Conservation (phyloP, 2,797 vertebrate species). For the Centropyge bicolor region DNA sequence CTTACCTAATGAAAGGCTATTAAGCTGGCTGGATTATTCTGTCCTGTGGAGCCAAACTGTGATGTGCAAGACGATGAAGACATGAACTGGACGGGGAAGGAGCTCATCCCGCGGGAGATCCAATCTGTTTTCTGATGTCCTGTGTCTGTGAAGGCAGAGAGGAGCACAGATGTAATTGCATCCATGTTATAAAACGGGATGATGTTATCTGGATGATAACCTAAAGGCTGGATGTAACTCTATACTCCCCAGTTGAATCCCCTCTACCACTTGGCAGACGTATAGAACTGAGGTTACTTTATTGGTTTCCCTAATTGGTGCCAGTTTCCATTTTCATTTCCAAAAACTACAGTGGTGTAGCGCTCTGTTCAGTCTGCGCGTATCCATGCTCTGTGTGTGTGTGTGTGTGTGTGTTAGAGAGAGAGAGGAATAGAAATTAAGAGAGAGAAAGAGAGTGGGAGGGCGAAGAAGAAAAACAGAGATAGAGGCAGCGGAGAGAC, state of each 20-base stretch:
- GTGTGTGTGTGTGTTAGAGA: constrained; percentile 9
- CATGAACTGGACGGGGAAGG: constrained; percentile 7
- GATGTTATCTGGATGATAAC: constrained; percentile 81
- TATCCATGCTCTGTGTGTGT: constrained; percentile 36
- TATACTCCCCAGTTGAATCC: constrained; percentile 68
- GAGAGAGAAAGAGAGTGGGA: background rate
- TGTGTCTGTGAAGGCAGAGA: constrained; percentile 21
- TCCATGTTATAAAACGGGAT: constrained; percentile 43
- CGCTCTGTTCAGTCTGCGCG: constrained; percentile 58
- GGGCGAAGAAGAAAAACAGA: constrained; percentile 31
- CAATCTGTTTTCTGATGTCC: constrained; percentile 30
- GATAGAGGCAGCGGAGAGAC: constrained; percentile 48
- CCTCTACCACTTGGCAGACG: constrained; percentile 77
- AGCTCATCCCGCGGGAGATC: constrained; percentile 6
- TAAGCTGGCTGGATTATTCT: constrained; percentile 15
- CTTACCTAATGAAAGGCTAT: constrained; percentile 53
- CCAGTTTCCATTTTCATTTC: constrained; percentile 87
- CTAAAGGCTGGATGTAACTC: constrained; percentile 73
- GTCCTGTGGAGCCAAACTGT: constrained; percentile 31
- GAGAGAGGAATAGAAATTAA: background rate
- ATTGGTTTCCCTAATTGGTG: constrained; percentile 85
- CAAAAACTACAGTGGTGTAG: constrained; percentile 79
- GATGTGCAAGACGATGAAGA: constrained; percentile 6
- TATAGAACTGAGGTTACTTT: constrained; percentile 80
- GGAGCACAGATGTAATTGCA: constrained; percentile 10